Base-by-base conservation (phyloP, 2,888 invertebrate species). In the Diadegma fenestrale region DNA sequence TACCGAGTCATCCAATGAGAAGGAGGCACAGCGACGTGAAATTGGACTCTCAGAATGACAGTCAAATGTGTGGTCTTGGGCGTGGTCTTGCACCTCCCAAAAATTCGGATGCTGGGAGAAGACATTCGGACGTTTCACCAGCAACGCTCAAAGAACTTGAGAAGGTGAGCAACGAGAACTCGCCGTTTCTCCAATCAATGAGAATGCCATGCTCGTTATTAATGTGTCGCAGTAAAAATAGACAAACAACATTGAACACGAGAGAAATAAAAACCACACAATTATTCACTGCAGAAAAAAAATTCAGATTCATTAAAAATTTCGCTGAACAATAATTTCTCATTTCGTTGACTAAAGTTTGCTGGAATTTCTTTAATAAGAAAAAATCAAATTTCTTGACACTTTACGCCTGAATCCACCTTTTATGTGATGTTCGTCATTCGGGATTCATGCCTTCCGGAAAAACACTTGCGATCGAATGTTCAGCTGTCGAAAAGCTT, bases 81-180 rank as follows among this genome's bases (percentile, higher is more conserved):
- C 94, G 95, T 41, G 97, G 96, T 2, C 94, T 98, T 43, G 97
- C 97, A n/a, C 98, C 97, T 14, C 98, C 97, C 0, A 95, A 97
- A 83, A 97, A 97, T 86, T 97, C 97, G 0, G 98, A 98, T 92
- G 94, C 97, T 10, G 83, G 80, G 33, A 95, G 98, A 26, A 94
- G 98, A 51, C 98, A 98, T 92, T 98, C 97, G 1, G 98, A 98
- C 92, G 98, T 98, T 2, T 98, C 98, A 14, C 97, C 98, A 17
- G 97, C 97, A 2, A 97, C 97, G 54, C 95, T 98, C 68, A 98
- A 98, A 92, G 98, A 98, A 93, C 95, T 98, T n/a, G 98, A 98
- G 94, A 97, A 97, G 96, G 97, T 97, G 72, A 85, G 85, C 77
- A 73, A 95, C 95, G 94, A 58, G 58, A 58, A 58, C 2, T 58